Evolutionary conservation across 2,888 invertebrate genomes (phyloP), one percentile per base, ranked within the genome.

Genomic region (Pristionchus arcanus): DNA sequence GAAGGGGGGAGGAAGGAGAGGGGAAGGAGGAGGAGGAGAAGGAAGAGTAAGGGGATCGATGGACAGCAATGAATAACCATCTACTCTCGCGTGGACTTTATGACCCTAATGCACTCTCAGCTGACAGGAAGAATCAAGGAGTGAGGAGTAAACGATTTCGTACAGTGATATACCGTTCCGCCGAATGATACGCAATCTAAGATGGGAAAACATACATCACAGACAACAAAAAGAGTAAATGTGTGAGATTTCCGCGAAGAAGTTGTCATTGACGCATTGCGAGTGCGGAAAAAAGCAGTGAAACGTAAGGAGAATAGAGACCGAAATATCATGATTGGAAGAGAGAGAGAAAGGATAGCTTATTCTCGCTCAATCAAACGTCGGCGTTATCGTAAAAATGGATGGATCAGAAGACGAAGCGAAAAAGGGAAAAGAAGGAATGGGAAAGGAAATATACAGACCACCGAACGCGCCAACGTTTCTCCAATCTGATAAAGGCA

Each of bases 21-120:
- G 21, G 74, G 31, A 13, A 4, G 37, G 37, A 21, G 74, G 74
- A 37, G 74, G 19, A 21, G 74, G 74, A 63, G 63, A 63, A n/a
- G 74, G 74, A 74, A 74, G 74, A 74, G 37, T 74, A 74, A 37
- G 37, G 74, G 74, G 74, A 74, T 74, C 74, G 74, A 74, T 74
- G 74, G 37, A 74, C 31, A 19, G 28, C 19, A 37, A 37, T 37
- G 74, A 74, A 74, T 37, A 37, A 74, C 37, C 74, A 16, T 74
- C 74, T 25, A 74, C 31, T 37, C 37, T 31, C 71, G 4, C 31
- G 11, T 71, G 15, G 16, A 13, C 71, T 34, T 31, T 34, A 31
- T 34, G 28, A 28, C 71, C 34, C 71, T 34, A 15, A 71, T 21
- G 55, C 55, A 55, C 25, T 37, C 74, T 9, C 68, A 68, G 15